Percentiles rank a stretch among this genome's conserved stretches.
These are phyloP conservation scores for Brachymystax lenok DNA, from an alignment of 2,797 vertebrate species.

Conservation along the genomic window DNA sequence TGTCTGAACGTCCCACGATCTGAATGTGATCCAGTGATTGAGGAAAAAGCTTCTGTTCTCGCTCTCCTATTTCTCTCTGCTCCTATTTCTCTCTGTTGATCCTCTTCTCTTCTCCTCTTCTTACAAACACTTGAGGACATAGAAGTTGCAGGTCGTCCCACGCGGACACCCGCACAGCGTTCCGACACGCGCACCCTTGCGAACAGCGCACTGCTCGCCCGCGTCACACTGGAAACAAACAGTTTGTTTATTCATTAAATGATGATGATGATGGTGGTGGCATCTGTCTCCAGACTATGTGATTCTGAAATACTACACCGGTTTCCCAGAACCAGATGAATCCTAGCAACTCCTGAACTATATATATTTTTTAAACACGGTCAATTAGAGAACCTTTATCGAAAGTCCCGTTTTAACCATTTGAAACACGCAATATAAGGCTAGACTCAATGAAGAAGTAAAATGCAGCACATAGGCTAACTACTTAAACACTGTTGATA, in stretches of 20 bases:
- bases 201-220: conserved; percentile 77
- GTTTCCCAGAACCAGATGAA: neutral
- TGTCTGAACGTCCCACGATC: neutral
- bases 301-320: neutral
- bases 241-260: neutral
- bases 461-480: neutral
- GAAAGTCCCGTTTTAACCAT: too few relatives aligned
- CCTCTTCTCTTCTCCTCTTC: neutral
- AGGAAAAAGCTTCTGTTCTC: neutral
- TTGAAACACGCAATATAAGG: too few relatives aligned
- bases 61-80: neutral
- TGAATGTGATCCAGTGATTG: neutral
- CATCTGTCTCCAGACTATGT: neutral
- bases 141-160: conserved; percentile 79
- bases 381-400: too few relatives aligned
- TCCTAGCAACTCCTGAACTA: too few relatives aligned
- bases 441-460: neutral
- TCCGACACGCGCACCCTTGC: conserved; percentile 80
- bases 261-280: neutral
- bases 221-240: conserved; percentile 70
- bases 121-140: conserved; percentile 78
- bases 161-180: conserved; percentile 79
- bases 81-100: neutral
- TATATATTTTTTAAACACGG: too few relatives aligned
- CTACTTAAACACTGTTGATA: neutral